These are phyloP conservation scores for Melospiza georgiana DNA, from an alignment of 2,113 vertebrate genomes.

Conservation along the genomic window DNA sequence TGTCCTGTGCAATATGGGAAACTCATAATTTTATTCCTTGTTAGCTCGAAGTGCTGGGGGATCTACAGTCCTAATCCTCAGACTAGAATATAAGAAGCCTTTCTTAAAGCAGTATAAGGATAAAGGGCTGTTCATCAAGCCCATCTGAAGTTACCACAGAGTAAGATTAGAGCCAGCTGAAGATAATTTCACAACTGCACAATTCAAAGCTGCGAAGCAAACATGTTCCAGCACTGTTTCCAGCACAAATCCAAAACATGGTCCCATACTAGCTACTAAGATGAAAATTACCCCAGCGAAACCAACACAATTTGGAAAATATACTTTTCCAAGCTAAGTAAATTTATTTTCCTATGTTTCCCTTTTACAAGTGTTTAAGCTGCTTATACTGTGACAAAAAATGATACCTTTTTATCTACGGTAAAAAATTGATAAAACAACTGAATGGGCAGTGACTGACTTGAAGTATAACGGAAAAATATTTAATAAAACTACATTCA, in stretches of 20 bases:
- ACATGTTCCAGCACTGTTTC: not conserved
- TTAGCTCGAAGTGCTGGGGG: not conserved
- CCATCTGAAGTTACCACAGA: not conserved
- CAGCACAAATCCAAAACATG: not conserved
- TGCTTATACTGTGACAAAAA: not conserved
- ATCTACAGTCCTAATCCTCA: conserved; percentile 29
- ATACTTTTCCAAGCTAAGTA: not conserved
- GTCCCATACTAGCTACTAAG: not conserved
- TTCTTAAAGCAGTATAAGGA: conserved; percentile 30
- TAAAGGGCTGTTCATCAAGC: conserved; percentile 35
- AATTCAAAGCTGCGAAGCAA: not conserved
- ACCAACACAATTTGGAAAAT: not conserved
- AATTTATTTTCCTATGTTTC: not conserved
- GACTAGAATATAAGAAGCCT: not conserved
- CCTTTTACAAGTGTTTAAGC: not conserved
- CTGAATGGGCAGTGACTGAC: not conserved
- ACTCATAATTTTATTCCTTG: not conserved
- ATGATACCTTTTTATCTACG: not conserved
- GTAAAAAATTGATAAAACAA: not conserved
- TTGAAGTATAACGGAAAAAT: not conserved
- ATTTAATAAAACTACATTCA: not conserved
- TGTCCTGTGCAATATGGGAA: not conserved
- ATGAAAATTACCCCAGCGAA: not conserved
- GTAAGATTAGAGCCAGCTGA: conserved; percentile 31
- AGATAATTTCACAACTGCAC: conserved; percentile 19